Evolutionary conservation across 2,113 vertebrate species (phyloP), one percentile per base, ranked within the genome.

Genomic region (Tautogolabrus adspersus): DNA sequence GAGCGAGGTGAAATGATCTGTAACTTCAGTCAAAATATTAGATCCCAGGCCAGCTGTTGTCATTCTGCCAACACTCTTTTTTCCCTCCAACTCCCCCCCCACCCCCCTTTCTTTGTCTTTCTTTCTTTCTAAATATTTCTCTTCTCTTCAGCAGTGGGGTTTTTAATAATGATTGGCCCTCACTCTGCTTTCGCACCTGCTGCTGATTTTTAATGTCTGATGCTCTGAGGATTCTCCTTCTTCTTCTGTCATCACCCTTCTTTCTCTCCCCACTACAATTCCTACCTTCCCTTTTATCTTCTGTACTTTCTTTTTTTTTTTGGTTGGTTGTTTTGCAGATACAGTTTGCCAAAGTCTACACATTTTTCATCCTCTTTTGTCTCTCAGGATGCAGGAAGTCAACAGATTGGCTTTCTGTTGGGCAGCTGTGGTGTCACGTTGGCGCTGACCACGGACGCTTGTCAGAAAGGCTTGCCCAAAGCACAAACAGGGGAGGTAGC

Each of bases 381-480:
- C 72, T 72, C 44, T 0, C 79, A 99, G 98, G 98, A 99, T 30
- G 97, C 98, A 8, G 97, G 97, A 73, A 97, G 97, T 90, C 97
- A 97, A 86, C 97, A 99, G 92, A 96, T 97, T 1, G 98, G 98
- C 7, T 99, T 99, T 91, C 94, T 99, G 77, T 73, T 99, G 94
- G 96, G 97, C 81, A 98, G 98, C 90, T 99, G 98, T 73, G 97
- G 97, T 0, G 95, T 99, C n/a, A 93, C 95, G 0, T 88, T 99
- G 78, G 98, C 97, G 49, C 93, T 99, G 88, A 99, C 98, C 84
- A 97, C 97, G 8, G 98, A 99, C 0, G 97, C 96, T 42, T 99
- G 98, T 93, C 98, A 98, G 91, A 99, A 99, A 57, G 98, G 98
- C 51, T 94, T 99, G 40, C 98, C 98, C 10, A 99, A 99, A 94